These are phyloP conservation scores for Drepana arcuata DNA, from an alignment of 1,140 invertebrate species.

Conservation along the genomic window DNA sequence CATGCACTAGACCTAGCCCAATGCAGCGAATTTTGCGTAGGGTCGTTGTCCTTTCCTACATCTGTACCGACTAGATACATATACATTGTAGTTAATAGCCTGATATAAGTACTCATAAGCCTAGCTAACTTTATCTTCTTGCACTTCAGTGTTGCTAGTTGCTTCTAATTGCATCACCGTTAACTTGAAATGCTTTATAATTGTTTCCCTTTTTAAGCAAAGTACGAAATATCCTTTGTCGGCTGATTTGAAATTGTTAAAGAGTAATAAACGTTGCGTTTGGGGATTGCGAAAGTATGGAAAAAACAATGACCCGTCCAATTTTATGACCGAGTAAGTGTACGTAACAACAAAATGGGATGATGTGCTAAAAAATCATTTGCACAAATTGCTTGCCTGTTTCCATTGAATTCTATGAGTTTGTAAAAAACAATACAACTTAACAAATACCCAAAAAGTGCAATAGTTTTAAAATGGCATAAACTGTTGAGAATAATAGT, in stretches of 20 bases:
- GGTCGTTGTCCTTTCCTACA: constrained; percentile 67
- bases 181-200: constrained; percentile 9
- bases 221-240: constrained; percentile 33
- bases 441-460: constrained; percentile 18
- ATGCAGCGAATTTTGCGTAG: constrained; percentile 73
- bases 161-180: neutral
- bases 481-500: constrained; percentile 5
- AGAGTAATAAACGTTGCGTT: constrained; percentile 12
- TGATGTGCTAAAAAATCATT: constrained; percentile 42
- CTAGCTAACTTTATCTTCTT: constrained; percentile 18
- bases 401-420: constrained; percentile 27
- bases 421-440: constrained; percentile 16
- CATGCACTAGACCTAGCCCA: constrained; percentile 70
- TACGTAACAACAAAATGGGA: constrained; percentile 20
- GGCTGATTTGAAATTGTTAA: constrained; percentile 9
- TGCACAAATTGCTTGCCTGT: constrained; percentile 49
- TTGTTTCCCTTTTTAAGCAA: constrained; percentile 28
- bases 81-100: constrained; percentile 8
- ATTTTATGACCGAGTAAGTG: constrained; percentile 34
- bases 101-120: constrained; percentile 11
- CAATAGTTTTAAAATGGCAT: constrained; percentile 13
- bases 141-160: neutral
- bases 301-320: constrained; percentile 22
- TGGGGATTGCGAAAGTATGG: constrained; percentile 17
- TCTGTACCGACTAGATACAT: constrained; percentile 46